These are phyloP conservation scores for Halictus rubicundus DNA, from an alignment of 1,140 invertebrate genomes.

Conservation along the genomic window DNA sequence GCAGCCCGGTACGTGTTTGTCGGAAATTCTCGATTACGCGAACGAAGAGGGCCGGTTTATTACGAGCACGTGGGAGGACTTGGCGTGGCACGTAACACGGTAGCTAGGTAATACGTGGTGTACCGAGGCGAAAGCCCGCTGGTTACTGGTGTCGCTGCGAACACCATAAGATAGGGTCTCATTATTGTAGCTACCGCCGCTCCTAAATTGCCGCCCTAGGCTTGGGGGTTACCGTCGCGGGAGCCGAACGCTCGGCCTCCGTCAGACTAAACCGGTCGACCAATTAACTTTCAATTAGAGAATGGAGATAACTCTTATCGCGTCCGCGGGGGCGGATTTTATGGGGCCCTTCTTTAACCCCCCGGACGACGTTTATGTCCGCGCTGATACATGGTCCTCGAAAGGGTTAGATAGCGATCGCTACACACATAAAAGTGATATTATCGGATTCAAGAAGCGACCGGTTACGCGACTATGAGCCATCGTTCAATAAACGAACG, in stretches of 20 bases:
- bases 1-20: slow-evolving; percentile 60
- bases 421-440: slow-evolving; percentile 52
- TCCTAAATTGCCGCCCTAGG: slow-evolving; percentile 75
- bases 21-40: slow-evolving; percentile 67
- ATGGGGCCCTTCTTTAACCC: slow-evolving; percentile 71
- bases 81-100: slow-evolving; percentile 56
- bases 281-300: slow-evolving; percentile 80
- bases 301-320: slow-evolving; percentile 78
- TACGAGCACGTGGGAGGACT: slow-evolving; percentile 68
- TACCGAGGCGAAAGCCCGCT: slow-evolving; percentile 29
- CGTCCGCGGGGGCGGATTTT: slow-evolving; percentile 72
- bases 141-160: slow-evolving; percentile 36
- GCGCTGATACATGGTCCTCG: slow-evolving; percentile 74
- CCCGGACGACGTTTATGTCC: slow-evolving; percentile 74
- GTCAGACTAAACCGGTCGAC: slow-evolving; percentile 72
- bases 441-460: slow-evolving; percentile 58
- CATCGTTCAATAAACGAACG: background rate
- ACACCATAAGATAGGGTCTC: slow-evolving; percentile 73
- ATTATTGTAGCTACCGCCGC: slow-evolving; percentile 71
- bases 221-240: slow-evolving; percentile 59
- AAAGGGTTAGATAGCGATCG: slow-evolving; percentile 75
- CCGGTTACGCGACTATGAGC: slow-evolving; percentile 19
- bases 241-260: slow-evolving; percentile 40
- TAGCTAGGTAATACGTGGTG: slow-evolving; percentile 61
- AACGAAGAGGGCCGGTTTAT: slow-evolving; percentile 66